Conservation (phyloP, 2,113 vertebrate species). For the Apistogramma diplotaenia region DNA sequence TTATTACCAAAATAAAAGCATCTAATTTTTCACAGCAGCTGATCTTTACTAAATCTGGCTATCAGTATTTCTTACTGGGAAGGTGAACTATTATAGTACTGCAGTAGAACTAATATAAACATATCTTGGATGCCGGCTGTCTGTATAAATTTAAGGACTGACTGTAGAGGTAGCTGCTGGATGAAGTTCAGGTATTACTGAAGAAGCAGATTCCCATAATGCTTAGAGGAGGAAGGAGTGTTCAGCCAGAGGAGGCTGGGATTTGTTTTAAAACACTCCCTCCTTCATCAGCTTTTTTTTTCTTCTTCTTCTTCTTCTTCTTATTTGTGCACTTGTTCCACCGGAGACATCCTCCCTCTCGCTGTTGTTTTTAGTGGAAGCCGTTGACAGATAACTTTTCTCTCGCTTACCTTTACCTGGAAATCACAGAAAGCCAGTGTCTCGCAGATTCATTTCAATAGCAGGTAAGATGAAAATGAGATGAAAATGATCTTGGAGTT, state of each 20-base stretch:
- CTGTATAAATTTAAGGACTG: background rate
- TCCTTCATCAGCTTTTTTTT: background rate
- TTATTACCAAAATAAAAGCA: background rate
- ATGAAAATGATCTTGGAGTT: background rate
- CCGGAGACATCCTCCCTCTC: background rate
- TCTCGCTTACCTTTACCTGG: background rate
- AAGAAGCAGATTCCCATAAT: slow-evolving; percentile 35
- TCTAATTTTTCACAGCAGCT: background rate
- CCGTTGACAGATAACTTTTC: background rate
- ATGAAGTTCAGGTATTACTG: background rate
- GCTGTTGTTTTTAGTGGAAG: background rate
- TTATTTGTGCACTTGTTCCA: slow-evolving; percentile 55
- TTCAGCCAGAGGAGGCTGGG: slow-evolving; percentile 17
- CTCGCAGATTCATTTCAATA: background rate
- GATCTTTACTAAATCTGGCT: background rate
- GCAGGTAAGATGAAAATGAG: slow-evolving; percentile 35
- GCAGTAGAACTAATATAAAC: background rate
- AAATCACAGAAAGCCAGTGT: background rate
- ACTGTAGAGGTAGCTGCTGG: background rate
- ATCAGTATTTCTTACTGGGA: background rate
- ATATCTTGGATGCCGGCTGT: background rate
- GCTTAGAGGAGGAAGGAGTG: slow-evolving; percentile 29
- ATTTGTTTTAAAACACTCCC: background rate
- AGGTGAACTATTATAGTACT: background rate
- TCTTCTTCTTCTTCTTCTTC: no score